Conservation (phyloP, 2,113 vertebrate species). For the Peromyscus leucopus region DNA sequence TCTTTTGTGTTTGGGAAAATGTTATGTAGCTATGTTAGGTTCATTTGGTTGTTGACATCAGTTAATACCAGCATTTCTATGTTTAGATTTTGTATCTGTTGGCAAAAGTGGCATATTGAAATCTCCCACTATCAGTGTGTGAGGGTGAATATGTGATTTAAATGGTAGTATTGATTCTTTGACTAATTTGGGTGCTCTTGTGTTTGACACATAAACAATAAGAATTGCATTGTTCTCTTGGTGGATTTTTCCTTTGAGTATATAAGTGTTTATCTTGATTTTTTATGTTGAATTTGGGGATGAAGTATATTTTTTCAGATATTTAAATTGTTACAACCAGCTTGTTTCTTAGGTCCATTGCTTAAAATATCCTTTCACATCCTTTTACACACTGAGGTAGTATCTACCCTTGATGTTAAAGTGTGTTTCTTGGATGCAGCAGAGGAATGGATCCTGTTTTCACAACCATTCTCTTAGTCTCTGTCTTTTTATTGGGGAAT, state of each 20-base stretch:
- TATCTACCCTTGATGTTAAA: background rate
- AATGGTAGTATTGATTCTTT: background rate
- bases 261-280: background rate
- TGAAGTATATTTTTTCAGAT: background rate
- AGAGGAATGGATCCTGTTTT: background rate
- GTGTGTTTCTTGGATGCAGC: background rate
- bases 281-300: background rate
- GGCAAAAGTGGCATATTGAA: background rate
- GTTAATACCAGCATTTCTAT: background rate
- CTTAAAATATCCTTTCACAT: background rate
- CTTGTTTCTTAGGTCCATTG: background rate
- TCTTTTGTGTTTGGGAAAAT: background rate
- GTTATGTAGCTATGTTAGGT: background rate
- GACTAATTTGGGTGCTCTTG: background rate
- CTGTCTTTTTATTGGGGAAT: background rate
- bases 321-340: background rate
- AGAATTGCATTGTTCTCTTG: background rate
- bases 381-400: background rate
- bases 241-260: background rate
- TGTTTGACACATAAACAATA: background rate
- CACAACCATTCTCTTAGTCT: background rate
- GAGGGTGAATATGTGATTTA: background rate
- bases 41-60: background rate
- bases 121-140: background rate
- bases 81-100: background rate